Evolutionary conservation across 2,888 invertebrate species (phyloP), one percentile per base, ranked within the genome.

Genomic region (Timema cristinae): DNA sequence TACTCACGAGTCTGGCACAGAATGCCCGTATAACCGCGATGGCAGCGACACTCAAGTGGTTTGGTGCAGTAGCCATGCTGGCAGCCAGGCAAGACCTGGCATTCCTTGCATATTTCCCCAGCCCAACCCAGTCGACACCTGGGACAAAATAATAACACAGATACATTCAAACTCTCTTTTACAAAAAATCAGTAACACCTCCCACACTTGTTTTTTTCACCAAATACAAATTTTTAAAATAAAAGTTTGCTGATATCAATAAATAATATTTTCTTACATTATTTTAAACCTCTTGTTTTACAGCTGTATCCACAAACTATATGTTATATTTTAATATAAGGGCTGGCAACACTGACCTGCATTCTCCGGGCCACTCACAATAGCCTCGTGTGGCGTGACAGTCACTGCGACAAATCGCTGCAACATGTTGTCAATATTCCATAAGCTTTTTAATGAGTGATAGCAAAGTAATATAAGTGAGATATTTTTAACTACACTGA

Each of bases 121-220:
- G 92, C 86, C 94, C 95, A 97, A 71, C 97, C 97, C n/a, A 94
- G 83, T 66, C 93, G 89, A 81, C 97, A 97, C 77, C 93, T 90
- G 72, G 10, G 6, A n/a, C 15, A 8, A 15, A 66, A 66, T 48
- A 32, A 4, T 32, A 32, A 32, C 32, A 32, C 32, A 32, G 32
- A 32, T 32, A 32, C 32, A 32, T 32, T 32, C 32, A 32, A 32
- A 32, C 32, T 32, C 32, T 32, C 32, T 32, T 32, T 32, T 32
- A 32, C 1, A 32, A 54, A n/a, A 54, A 54, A 54, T 11, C 54
- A 54, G 54, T 32, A 4, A 32, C 32, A 32, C 32, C 32, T 32
- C 32, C 32, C 32, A 32, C 48, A 32, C 68, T 69, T 69, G 2
- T 69, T 67, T 15, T 69, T 66, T 15, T 5, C 1, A 2, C n/a